phyloP scores from a whole-genome alignment of 2,797 vertebrate genomes.

The Potorous gilbertii region DNA sequence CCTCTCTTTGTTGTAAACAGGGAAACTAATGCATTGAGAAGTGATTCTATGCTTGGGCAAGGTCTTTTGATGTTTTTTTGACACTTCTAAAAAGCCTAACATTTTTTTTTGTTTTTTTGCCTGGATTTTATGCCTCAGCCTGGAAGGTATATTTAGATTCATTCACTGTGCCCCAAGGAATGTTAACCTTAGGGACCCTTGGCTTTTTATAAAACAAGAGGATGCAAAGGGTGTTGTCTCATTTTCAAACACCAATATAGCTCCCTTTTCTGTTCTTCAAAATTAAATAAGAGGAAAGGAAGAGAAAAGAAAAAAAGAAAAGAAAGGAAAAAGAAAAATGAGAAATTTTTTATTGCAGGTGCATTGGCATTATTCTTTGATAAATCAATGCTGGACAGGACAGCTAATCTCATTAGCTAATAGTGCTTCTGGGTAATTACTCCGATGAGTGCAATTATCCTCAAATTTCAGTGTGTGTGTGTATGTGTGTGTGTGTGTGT shows the following conservation, averaged over 20 bases:
- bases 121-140: constrained; percentile 31
- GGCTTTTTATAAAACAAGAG: constrained; percentile 25
- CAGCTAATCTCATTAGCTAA: constrained; percentile 81
- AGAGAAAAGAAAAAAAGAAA: not conserved
- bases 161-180: not conserved
- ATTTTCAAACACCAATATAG: constrained; percentile 46
- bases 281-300: not conserved
- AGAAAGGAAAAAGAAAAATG: constrained; percentile 21
- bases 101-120: not conserved
- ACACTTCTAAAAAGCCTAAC: not conserved
- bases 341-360: constrained; percentile 71
- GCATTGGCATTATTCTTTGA: constrained; percentile 75
- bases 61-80: not conserved
- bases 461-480: constrained; percentile 69
- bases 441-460: constrained; percentile 77
- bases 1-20: constrained; percentile 6
- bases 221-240: not conserved
- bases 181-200: constrained; percentile 7
- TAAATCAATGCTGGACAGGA: constrained; percentile 76
- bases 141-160: not conserved
- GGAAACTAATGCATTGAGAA: constrained; percentile 26
- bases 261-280: constrained; percentile 5
- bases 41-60: not conserved
- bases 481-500: constrained; percentile 4
- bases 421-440: constrained; percentile 79